Percentiles rank a stretch among this genome's conserved stretches.
Evolutionary conservation across 1,140 invertebrate genomes (phyloP).

Genomic region (Trachymyrmex cornetzi): DNA sequence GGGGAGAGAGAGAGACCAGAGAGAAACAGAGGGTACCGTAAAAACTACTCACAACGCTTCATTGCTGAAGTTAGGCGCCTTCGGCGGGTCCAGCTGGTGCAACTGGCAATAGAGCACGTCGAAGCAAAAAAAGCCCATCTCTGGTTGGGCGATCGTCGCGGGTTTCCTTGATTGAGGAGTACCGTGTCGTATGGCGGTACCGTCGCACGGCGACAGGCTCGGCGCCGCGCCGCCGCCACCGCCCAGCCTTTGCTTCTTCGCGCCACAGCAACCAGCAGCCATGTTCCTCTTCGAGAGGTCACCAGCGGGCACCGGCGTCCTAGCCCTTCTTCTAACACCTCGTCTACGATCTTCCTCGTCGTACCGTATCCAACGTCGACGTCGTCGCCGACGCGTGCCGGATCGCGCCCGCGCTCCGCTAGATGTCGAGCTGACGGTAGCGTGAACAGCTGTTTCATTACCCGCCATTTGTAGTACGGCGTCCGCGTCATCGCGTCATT

Average conservation of each 20-base stretch:
- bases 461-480: slow-evolving; percentile 65
- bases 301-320: slow-evolving; percentile 48
- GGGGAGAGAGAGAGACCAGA: slow-evolving; percentile 42
- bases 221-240: slow-evolving; percentile 86
- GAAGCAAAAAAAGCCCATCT: slow-evolving; percentile 99
- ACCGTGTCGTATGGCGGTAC: slow-evolving; percentile 83
- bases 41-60: slow-evolving; percentile 95
- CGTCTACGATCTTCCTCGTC: slow-evolving; percentile 55
- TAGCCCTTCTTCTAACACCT: slow-evolving; percentile 37
- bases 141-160: slow-evolving; percentile 92
- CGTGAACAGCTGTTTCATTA: slow-evolving; percentile 74
- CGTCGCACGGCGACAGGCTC: slow-evolving; percentile 87
- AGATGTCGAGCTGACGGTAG: slow-evolving; percentile 69
- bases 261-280: slow-evolving; percentile 95
- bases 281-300: slow-evolving; percentile 85
- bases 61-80: slow-evolving; percentile 96
- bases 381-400: slow-evolving; percentile 59
- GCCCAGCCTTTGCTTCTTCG: slow-evolving; percentile 95
- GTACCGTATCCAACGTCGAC: slow-evolving; percentile 45
- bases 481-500: slow-evolving; percentile 55
- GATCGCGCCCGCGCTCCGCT: slow-evolving; percentile 73
- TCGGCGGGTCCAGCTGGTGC: slow-evolving; percentile 96
- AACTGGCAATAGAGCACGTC: slow-evolving; percentile 98
- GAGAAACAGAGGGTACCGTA: neutral
- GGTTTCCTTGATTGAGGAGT: slow-evolving; percentile 77